Conservation (phyloP, 2,888 invertebrate genomes). For the Eristalis intricaria region DNA sequence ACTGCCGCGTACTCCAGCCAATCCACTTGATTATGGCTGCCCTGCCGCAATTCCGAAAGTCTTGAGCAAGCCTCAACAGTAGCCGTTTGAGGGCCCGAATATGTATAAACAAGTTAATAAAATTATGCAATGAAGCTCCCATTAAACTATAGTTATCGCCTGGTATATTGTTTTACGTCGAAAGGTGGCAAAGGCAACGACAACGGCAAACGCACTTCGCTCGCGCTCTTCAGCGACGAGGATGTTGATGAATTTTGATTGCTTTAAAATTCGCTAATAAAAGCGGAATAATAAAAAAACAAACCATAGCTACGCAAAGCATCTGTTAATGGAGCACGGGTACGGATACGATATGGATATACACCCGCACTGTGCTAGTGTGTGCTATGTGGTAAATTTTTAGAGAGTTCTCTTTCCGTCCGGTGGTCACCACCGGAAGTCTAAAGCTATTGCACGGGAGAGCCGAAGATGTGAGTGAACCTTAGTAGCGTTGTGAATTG, state of each 20-base stretch:
- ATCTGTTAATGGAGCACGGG: constrained; percentile 23
- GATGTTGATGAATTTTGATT: constrained; percentile 69
- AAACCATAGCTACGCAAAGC: constrained; percentile 18
- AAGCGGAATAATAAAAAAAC: constrained; percentile 53
- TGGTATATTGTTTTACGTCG: constrained; percentile 49
- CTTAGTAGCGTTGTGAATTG: constrained; percentile 38
- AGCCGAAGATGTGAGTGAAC: constrained; percentile 13
- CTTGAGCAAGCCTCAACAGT: not conserved
- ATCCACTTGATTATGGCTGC: constrained; percentile 12
- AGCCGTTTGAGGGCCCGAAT: constrained; percentile 39
- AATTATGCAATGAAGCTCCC: constrained; percentile 65
- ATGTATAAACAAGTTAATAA: constrained; percentile 58
- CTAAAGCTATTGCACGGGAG: not conserved
- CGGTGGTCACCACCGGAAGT: constrained; percentile 45
- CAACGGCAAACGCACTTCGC: constrained; percentile 24
- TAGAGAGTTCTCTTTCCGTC: not conserved
- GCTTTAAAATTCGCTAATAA: constrained; percentile 69
- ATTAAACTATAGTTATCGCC: constrained; percentile 63
- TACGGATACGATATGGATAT: constrained; percentile 15
- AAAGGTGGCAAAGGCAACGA: constrained; percentile 20
- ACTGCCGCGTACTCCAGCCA: not conserved
- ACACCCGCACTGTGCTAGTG: not conserved
- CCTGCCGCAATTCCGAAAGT: constrained; percentile 32
- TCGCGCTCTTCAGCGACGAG: not conserved
- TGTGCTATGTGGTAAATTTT: not conserved